Conservation (phyloP, 1,140 invertebrate species). For the Thaumetopoea pityocampa region DNA sequence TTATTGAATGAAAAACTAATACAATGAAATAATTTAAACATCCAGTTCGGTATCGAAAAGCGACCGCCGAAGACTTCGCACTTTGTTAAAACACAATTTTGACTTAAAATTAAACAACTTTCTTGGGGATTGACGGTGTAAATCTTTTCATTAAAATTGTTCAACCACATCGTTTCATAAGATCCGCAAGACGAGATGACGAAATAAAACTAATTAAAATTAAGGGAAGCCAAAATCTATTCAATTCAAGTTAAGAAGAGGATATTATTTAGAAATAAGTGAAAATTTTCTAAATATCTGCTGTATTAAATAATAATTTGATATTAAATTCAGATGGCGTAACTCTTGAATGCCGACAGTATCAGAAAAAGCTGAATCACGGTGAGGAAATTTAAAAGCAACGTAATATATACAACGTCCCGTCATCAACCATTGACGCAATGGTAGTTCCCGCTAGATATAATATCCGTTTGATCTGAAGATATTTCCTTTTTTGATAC, state of each 20-base stretch:
- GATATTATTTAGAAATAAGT: slow-evolving; percentile 5
- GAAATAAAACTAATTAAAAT: slow-evolving; percentile 58
- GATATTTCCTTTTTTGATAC: too few relatives aligned
- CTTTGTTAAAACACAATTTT: slow-evolving; percentile 33
- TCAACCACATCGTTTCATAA: slow-evolving; percentile 56
- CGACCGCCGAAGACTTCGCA: slow-evolving; percentile 21
- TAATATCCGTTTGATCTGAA: too few relatives aligned
- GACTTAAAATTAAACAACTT: slow-evolving; percentile 43
- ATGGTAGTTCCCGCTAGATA: too few relatives aligned
- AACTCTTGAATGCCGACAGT: too few relatives aligned
- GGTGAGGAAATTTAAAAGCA: too few relatives aligned
- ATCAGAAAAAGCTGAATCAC: too few relatives aligned
- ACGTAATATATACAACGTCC: too few relatives aligned
- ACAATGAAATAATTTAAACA: slow-evolving; percentile 6
- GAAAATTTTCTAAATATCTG: slow-evolving; percentile 1
- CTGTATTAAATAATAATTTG: slow-evolving; percentile 5
- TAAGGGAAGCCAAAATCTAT: slow-evolving; percentile 7
- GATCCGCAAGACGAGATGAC: slow-evolving; percentile 40
- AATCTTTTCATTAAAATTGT: slow-evolving; percentile 62
- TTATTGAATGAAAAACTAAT: too few relatives aligned
- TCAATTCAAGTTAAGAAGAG: slow-evolving; percentile 1
- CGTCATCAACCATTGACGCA: too few relatives aligned
- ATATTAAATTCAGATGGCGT: slow-evolving; percentile 4
- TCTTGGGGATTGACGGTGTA: slow-evolving; percentile 34
- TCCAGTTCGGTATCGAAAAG: slow-evolving; percentile 3